Evolutionary conservation across 30 jellyfish, hydroid and myxozoan genomes (phyloP).

Genomic region (Cassiopea andromeda): DNA sequence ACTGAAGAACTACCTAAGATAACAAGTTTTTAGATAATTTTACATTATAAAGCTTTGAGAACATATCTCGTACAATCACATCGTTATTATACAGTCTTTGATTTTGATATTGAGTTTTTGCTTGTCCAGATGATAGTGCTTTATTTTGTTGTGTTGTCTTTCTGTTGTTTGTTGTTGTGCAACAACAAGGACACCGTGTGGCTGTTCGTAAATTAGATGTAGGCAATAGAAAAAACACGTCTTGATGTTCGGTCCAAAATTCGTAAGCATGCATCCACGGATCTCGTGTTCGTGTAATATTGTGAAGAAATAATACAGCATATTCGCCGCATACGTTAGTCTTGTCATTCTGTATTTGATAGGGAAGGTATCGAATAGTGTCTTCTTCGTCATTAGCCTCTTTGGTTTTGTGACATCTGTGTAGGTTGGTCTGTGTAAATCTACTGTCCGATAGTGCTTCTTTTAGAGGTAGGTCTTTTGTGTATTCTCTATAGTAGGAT

Average conservation of each 20-base stretch:
- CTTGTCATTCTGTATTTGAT: background rate
- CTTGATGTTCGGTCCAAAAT: constrained; percentile 15
- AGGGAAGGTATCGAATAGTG: background rate
- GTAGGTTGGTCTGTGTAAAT: background rate
- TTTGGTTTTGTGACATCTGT: background rate
- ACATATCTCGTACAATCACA: too few relatives aligned
- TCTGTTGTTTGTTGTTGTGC: too few relatives aligned
- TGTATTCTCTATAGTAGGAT: background rate
- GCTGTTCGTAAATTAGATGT: too few relatives aligned
- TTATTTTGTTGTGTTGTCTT: too few relatives aligned
- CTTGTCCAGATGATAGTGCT: too few relatives aligned
- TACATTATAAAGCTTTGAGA: too few relatives aligned
- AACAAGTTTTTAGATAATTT: too few relatives aligned
- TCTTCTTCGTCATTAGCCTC: background rate
- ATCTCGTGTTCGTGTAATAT: background rate
- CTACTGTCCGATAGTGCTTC: background rate
- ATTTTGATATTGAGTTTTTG: too few relatives aligned
- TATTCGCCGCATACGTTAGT: constrained; percentile 10
- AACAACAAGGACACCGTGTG: too few relatives aligned
- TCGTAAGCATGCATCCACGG: background rate
- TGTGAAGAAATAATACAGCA: background rate
- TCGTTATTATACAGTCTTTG: too few relatives aligned
- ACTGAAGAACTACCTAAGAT: too few relatives aligned
- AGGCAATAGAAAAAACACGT: too few relatives aligned
- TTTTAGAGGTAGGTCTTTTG: background rate